Base-by-base conservation (phyloP, 2,888 invertebrate species). In the Hypercompe scribonia region DNA sequence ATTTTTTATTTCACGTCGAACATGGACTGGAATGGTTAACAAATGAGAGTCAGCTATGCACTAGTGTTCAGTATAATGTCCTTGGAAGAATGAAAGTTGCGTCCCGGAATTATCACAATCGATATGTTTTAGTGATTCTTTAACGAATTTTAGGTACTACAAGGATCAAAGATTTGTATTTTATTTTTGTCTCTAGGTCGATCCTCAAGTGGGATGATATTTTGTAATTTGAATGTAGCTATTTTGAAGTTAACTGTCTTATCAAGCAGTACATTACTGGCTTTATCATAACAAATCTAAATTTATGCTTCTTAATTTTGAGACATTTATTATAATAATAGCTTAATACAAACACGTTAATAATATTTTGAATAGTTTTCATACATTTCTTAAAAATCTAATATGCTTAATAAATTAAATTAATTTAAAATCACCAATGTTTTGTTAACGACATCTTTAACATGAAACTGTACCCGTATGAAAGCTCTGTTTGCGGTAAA, bases 1-100 rank as follows among this genome's bases (percentile, higher is more conserved):
- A 83, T 83, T 83, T n/a, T 82, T 83, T 84, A 81, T 84, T 82
- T 86, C 86, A 80, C 77, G 76, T 73, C 65, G 58, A 74, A 80
- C 69, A 69, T 78, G 72, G 68, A 81, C 33, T 36, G 68, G 66
- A 72, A 64, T 71, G 58, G 61, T 61, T 61, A 5, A 21, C 65
- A 63, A 72, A 73, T 65, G 36, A 58, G 33, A 61, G 42, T 36
- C n/a, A 39, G 54, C 31, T 68, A 54, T 54, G n/a, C 54, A 42
- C 31, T 54, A 36, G 65, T 54, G 54, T 31, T 70, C 31, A 4
- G 31, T 46, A 58, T 28, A 31, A 31, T 54, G 24, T 42, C 24
- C 61, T 69, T 58, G 39, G 39, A 42, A 61, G 46, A 24, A 61
- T 31, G 61, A 61, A 31, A 28, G 61, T 31, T 61, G 31, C 18